A percentile compares a stretch with the other conserved stretches of the same genome.
These are phyloP conservation scores for Harpegnathos saltator DNA, from an alignment of 1,140 invertebrate species.

Conservation along the genomic window DNA sequence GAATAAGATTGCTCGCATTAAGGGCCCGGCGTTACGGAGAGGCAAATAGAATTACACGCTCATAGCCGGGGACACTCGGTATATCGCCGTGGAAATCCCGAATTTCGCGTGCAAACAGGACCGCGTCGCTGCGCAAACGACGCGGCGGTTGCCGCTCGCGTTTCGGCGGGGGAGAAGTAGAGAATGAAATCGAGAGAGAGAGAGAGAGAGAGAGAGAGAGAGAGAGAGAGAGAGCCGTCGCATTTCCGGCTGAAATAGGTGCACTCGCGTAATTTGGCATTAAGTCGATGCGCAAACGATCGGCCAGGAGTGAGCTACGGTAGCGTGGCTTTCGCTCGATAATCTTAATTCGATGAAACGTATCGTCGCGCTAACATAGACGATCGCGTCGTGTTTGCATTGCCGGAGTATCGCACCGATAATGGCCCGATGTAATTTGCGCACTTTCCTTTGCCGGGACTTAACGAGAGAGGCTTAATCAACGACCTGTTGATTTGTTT, in stretches of 20 bases:
- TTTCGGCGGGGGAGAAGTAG: too few relatives aligned
- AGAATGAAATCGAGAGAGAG: too few relatives aligned
- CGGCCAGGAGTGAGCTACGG: conserved; percentile 13
- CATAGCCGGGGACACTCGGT: not conserved
- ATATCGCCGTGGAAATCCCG: conserved; percentile 19
- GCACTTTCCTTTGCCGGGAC: not conserved
- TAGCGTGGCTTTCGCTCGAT: not conserved
- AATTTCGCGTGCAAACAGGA: conserved; percentile 46
- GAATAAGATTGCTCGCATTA: conserved; percentile 43
- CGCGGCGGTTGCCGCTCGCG: not conserved
- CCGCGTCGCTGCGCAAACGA: conserved; percentile 38
- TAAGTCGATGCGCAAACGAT: conserved; percentile 45
- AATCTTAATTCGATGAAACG: conserved; percentile 40
- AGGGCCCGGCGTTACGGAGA: not conserved
- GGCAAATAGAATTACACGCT: conserved; percentile 51
- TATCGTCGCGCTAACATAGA: conserved; percentile 5
- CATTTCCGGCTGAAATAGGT: conserved; percentile 31
- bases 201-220: too few relatives aligned
- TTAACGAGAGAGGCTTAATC: not conserved
- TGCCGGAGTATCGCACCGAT: not conserved
- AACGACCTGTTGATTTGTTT: not conserved
- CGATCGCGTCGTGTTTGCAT: not conserved
- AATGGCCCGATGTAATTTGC: not conserved
- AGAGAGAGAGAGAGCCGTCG: not conserved
- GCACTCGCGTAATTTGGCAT: conserved; percentile 43